A percentile compares a stretch with the other conserved stretches of the same genome.
Conservation (phyloP, 2,797 vertebrate species). For the Myotis vivesi region DNA sequence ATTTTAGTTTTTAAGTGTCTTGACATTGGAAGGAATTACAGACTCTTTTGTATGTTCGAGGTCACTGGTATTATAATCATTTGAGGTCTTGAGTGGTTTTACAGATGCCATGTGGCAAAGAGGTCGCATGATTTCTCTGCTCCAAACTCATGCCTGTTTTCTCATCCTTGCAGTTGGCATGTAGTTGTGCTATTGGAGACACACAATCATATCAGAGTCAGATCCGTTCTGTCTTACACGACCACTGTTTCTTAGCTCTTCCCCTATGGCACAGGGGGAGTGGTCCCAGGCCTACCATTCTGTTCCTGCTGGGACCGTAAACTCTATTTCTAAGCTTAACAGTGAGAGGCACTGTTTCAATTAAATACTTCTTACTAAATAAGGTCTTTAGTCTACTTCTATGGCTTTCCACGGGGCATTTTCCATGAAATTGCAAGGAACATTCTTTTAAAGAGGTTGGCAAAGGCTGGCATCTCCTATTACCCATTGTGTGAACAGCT, state of each 20-base stretch:
- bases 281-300: neutral
- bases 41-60: neutral
- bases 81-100: neutral
- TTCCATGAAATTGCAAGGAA: slow-evolving; percentile 58
- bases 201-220: neutral
- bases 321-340: neutral
- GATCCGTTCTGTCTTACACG: neutral
- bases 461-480: neutral
- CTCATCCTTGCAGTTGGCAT: neutral
- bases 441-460: slow-evolving; percentile 39
- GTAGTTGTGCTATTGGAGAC: neutral
- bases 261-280: neutral
- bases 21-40: neutral
- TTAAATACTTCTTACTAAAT: slow-evolving; percentile 50
- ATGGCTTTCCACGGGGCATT: slow-evolving; percentile 53
- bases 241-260: neutral
- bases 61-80: neutral
- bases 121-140: neutral
- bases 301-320: neutral
- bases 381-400: slow-evolving; percentile 27
- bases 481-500: slow-evolving; percentile 24
- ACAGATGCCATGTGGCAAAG: neutral
- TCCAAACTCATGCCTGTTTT: neutral
- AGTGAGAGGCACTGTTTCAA: slow-evolving; percentile 53
- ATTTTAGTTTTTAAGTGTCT: neutral